Conservation (phyloP, 2,888 invertebrate genomes). For the Scaptomyza cyrtandrae region DNA sequence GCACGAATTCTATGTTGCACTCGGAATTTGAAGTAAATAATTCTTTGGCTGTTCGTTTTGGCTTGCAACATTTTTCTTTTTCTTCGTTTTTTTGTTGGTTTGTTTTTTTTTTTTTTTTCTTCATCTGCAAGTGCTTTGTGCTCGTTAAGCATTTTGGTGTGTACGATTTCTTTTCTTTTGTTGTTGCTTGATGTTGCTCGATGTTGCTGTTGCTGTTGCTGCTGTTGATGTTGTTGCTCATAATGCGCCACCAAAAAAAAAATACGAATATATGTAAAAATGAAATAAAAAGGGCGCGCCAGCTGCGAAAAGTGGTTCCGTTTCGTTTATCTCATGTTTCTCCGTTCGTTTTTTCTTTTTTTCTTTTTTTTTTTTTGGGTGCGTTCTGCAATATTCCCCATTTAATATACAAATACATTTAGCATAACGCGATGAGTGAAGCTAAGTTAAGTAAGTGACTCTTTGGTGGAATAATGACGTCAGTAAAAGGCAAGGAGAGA, state of each 20-base stretch:
- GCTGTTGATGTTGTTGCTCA: conserved; percentile 58
- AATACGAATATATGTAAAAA: conserved; percentile 12
- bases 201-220: conserved; percentile 26
- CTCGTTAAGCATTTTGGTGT: conserved; percentile 81
- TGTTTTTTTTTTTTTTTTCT: neutral
- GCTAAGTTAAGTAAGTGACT: conserved; percentile 18
- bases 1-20: conserved; percentile 83
- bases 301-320: conserved; percentile 77
- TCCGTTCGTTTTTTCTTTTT: neutral
- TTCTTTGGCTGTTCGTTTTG: conserved; percentile 63
- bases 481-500: conserved; percentile 11
- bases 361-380: conserved; percentile 25
- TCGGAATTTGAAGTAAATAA: conserved; percentile 78
- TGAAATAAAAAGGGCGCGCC: conserved; percentile 56
- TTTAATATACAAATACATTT: conserved; percentile 1
- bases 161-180: conserved; percentile 64
- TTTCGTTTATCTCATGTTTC: conserved; percentile 78
- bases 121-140: conserved; percentile 78
- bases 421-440: conserved; percentile 30
- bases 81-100: neutral
- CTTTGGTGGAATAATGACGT: conserved; percentile 41
- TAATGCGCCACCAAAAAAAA: conserved; percentile 54
- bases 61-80: conserved; percentile 54
- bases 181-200: conserved; percentile 37
- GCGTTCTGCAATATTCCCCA: conserved; percentile 43